phyloP scores from a whole-genome alignment of 1,140 invertebrate genomes.

The Drosophila prosaltans region DNA sequence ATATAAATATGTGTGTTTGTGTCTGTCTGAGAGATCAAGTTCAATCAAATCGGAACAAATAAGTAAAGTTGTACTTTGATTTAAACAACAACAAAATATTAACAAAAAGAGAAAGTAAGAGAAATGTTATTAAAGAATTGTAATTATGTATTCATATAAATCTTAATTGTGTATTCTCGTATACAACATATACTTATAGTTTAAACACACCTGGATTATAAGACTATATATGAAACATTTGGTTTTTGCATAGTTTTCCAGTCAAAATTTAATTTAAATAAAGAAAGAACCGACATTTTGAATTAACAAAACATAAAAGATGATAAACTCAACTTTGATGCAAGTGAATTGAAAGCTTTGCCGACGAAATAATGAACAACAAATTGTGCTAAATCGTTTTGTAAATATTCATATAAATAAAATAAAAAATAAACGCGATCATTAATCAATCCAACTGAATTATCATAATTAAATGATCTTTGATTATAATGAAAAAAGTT shows the following conservation, averaged over 20 bases:
- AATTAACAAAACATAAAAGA: conserved; percentile 27
- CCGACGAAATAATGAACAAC: conserved; percentile 24
- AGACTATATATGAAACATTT: conserved; percentile 43
- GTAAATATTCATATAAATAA: conserved; percentile 52
- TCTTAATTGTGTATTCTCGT: conserved; percentile 38
- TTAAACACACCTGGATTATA: background rate
- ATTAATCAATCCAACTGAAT: conserved; percentile 34
- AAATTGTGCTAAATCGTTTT: conserved; percentile 63
- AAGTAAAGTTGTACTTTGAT: conserved; percentile 24
- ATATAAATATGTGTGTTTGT: background rate
- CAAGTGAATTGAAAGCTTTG: conserved; percentile 10
- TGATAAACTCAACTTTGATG: conserved; percentile 17
- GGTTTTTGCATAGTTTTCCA: conserved; percentile 55
- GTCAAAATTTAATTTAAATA: conserved; percentile 63
- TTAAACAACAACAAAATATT: background rate
- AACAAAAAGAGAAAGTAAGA: background rate
- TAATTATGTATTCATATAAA: conserved; percentile 75
- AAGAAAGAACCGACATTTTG: conserved; percentile 25
- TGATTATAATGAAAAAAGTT: too few relatives aligned
- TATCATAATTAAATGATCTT: background rate
- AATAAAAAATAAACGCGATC: conserved; percentile 52
- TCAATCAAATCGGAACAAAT: background rate
- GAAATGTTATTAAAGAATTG: conserved; percentile 54
- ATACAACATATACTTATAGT: conserved; percentile 32
- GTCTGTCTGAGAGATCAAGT: background rate